phyloP scores from a whole-genome alignment of 2,113 vertebrate species.

The Clupea harengus region DNA sequence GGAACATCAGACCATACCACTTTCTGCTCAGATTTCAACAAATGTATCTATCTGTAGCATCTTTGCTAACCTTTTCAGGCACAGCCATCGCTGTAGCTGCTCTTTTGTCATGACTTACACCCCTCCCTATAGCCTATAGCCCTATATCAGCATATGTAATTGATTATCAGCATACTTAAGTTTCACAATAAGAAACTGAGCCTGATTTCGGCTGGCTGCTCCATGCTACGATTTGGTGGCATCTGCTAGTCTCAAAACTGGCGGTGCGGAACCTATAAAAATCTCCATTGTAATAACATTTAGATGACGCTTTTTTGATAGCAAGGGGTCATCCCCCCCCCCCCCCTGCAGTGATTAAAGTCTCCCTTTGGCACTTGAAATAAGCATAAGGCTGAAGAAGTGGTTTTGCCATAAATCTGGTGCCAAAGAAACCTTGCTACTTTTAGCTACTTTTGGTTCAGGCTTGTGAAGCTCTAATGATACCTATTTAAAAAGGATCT shows the following conservation, averaged over 20 bases:
- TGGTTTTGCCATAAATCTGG: background rate
- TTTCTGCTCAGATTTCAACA: background rate
- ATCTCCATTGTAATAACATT: background rate
- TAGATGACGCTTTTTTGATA: background rate
- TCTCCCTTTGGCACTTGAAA: background rate
- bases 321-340: background rate
- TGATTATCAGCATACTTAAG: background rate
- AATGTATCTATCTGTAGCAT: background rate
- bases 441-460: background rate
- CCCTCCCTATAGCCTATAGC: background rate
- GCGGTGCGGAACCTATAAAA: background rate
- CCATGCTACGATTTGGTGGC: background rate
- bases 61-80: background rate
- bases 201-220: background rate
- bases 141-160: background rate
- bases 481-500: background rate
- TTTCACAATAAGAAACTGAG: background rate
- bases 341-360: background rate
- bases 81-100: background rate
- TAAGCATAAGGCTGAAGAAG: background rate
- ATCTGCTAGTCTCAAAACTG: background rate
- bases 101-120: background rate
- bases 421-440: background rate
- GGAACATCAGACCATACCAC: background rate
- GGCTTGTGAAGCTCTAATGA: background rate